Percentiles rank a stretch among this genome's conserved stretches.
Conservation (phyloP, 2,113 vertebrate genomes). For the Callaeas wilsoni region DNA sequence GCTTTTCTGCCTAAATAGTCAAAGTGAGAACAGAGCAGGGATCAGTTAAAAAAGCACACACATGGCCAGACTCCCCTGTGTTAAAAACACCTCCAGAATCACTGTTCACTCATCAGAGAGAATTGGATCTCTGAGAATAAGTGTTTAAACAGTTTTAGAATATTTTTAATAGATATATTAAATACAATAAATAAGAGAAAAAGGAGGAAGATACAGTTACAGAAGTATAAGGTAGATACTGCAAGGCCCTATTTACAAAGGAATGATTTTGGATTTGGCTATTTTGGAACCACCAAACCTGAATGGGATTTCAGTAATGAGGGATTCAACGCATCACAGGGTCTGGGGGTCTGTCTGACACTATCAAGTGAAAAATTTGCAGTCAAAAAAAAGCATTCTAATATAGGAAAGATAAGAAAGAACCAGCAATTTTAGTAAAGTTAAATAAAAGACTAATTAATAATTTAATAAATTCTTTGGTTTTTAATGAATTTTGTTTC, state of each 20-base stretch:
- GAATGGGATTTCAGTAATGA: not conserved
- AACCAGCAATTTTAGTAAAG: not conserved
- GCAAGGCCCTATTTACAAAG: not conserved
- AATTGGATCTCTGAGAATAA: not conserved
- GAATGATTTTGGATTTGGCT: not conserved
- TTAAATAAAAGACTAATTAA: not conserved
- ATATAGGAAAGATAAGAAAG: not conserved
- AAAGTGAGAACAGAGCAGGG: not conserved
- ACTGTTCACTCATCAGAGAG: not conserved
- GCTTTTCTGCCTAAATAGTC: not conserved
- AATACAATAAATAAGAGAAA: not conserved
- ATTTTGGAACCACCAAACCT: not conserved
- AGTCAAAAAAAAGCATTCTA: not conserved
- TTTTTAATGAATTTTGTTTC: not conserved
- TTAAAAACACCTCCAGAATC: not conserved
- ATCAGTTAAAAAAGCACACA: not conserved
- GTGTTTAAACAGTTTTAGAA: not conserved
- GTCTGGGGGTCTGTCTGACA: not conserved
- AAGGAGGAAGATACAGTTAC: not conserved
- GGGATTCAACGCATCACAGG: rapidly evolving
- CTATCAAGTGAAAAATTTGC: not conserved
- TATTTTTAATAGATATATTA: not conserved
- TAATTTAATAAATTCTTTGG: not conserved
- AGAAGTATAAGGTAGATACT: not conserved
- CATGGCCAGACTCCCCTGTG: not conserved